These are phyloP conservation scores for Daubentonia madagascariensis DNA, from an alignment of 2,113 vertebrate species.

Conservation along the genomic window DNA sequence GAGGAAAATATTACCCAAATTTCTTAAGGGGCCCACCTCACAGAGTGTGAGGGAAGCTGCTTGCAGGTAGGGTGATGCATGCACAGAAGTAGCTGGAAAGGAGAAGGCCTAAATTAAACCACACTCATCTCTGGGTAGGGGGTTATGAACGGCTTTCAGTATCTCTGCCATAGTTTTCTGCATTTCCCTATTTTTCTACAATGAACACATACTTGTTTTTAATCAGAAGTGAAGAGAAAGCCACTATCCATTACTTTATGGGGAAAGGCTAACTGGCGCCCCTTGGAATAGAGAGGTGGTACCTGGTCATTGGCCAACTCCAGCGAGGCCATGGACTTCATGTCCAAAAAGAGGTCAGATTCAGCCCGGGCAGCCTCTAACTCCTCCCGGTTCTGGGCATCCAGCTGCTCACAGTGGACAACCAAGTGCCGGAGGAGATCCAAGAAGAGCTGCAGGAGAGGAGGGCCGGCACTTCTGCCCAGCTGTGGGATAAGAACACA, in stretches of 20 bases:
- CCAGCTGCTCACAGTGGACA: slow-evolving; percentile 73
- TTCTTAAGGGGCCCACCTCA: neutral
- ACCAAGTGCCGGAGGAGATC: slow-evolving; percentile 85
- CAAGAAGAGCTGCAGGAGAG: slow-evolving; percentile 81
- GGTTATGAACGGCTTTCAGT: fast-evolving
- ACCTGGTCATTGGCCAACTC: slow-evolving; percentile 81
- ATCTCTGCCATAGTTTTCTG: neutral
- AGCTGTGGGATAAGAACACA: slow-evolving; percentile 78
- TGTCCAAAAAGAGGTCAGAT: slow-evolving; percentile 85
- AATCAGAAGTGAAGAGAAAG: neutral
- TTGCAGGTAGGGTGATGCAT: fast-evolving
- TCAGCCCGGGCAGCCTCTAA: slow-evolving; percentile 61
- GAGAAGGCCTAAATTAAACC: fast-evolving
- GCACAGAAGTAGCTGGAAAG: neutral
- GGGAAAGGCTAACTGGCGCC: neutral
- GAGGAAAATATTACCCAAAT: neutral
- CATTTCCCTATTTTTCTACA: neutral
- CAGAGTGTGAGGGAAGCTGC: too few relatives aligned
- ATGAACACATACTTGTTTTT: fast-evolving
- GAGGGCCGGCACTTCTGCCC: slow-evolving; percentile 79
- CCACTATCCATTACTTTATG: neutral
- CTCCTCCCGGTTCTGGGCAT: slow-evolving; percentile 54
- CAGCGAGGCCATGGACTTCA: slow-evolving; percentile 70
- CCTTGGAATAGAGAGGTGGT: neutral
- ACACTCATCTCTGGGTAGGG: fast-evolving